phyloP scores from a whole-genome alignment of 2,797 vertebrate genomes.

The Typhlichthys eigenmanni region DNA sequence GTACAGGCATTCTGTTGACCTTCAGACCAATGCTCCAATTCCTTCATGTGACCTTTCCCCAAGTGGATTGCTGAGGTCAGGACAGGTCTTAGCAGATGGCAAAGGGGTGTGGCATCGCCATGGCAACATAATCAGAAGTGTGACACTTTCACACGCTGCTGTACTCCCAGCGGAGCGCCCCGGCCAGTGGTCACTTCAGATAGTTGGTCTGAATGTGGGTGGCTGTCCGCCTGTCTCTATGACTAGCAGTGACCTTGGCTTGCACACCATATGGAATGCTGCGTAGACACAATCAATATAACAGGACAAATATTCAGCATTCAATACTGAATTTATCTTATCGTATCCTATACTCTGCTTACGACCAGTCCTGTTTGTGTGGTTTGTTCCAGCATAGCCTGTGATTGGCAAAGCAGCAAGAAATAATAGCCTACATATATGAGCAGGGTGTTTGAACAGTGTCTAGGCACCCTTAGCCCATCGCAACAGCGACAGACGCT shows the following conservation, averaged over 20 bases:
- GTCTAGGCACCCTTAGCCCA: background rate
- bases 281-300: background rate
- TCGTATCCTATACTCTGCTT: too few species aligned
- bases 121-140: conserved; percentile 46
- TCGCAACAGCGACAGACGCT: background rate
- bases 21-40: conserved; percentile 21
- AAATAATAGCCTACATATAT: background rate
- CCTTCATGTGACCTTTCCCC: conserved; percentile 30
- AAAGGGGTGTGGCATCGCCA: conserved; percentile 37
- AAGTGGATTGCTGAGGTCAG: conserved; percentile 22
- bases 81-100: conserved; percentile 14
- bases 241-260: background rate
- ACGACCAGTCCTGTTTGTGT: too few species aligned
- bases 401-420: background rate
- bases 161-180: conserved; percentile 5
- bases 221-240: conserved; percentile 1
- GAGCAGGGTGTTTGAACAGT: background rate
- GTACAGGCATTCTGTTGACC: conserved; percentile 32
- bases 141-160: conserved; percentile 4
- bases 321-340: background rate
- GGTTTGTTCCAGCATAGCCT: background rate
- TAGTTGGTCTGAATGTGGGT: background rate
- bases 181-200: conserved; percentile 3
- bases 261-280: background rate
- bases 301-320: background rate